Evolutionary conservation across 35 echinoderm and acorn worm genomes (phyloP).

Genomic region (Apostichopus californicus): DNA sequence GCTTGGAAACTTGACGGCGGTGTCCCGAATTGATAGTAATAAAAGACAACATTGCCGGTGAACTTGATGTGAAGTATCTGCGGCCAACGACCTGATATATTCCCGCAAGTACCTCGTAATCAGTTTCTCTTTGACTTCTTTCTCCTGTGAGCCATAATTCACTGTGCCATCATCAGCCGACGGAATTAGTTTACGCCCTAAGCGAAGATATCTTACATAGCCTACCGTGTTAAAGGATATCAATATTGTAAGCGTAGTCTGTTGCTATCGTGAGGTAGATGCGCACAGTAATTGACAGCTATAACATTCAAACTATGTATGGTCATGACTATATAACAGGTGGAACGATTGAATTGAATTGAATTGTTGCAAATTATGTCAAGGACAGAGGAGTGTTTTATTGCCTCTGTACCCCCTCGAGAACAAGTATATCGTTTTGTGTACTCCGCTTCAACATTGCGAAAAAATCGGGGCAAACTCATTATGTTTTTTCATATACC

Average conservation of each 20-base stretch:
- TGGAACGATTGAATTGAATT: neutral
- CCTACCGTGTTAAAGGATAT: neutral
- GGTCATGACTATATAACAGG: neutral
- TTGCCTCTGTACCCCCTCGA: neutral
- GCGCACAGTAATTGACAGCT: neutral
- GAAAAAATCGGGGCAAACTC: neutral
- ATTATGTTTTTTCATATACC: neutral
- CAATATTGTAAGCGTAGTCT: neutral
- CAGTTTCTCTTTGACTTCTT: constrained; percentile 17
- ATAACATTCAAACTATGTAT: neutral
- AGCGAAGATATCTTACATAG: neutral
- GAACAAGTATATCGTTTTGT: neutral
- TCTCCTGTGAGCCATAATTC: constrained; percentile 7
- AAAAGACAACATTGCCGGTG: neutral
- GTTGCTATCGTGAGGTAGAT: neutral
- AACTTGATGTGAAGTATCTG: neutral
- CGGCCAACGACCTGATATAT: constrained; percentile 16
- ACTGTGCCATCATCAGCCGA: neutral
- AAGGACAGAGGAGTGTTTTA: neutral
- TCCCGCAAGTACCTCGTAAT: constrained; percentile 2
- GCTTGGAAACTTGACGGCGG: neutral
- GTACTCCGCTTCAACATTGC: neutral
- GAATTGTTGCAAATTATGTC: neutral
- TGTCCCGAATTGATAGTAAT: constrained; percentile 1
- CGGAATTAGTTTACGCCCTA: constrained; percentile 17